Conservation (phyloP, 2,797 vertebrate species). For the Catostomus latipinnis region DNA sequence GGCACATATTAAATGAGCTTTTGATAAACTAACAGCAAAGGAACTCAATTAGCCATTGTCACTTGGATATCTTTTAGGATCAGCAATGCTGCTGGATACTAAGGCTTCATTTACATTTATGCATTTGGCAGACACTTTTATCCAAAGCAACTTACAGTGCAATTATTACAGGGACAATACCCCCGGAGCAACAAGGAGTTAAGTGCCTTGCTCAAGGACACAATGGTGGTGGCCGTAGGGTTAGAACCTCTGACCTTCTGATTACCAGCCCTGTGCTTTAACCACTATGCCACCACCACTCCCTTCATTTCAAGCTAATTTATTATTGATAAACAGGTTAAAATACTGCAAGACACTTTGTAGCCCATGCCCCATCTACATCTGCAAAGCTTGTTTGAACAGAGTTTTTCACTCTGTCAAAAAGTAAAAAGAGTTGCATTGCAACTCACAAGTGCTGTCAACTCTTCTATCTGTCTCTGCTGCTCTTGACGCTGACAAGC, state of each 20-base stretch:
- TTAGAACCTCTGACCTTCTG: no score
- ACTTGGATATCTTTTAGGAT: slow-evolving; percentile 11
- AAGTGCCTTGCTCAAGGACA: no score
- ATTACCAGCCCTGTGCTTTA: no score
- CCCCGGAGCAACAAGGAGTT: no score
- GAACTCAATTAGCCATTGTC: slow-evolving; percentile 21
- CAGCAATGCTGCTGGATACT: not conserved
- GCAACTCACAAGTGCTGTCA: slow-evolving; percentile 72
- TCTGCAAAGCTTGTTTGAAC: not conserved
- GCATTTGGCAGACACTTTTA: no score
- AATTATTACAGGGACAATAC: no score
- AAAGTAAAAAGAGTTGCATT: not conserved
- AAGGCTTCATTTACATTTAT: not conserved
- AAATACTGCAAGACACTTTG: slow-evolving; percentile 10
- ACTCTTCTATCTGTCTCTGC: slow-evolving; percentile 75
- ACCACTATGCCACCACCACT: no score
- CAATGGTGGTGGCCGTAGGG: no score
- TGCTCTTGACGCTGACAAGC: slow-evolving; percentile 79
- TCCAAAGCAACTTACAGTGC: no score
- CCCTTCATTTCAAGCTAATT: slow-evolving; percentile 35
- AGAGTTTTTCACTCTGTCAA: not conserved
- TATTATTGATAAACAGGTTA: slow-evolving; percentile 41
- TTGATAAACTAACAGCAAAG: not conserved
- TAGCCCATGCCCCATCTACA: not conserved
- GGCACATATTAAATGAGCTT: not conserved